Base-by-base conservation (phyloP, 2,888 invertebrate species). In the Ormia ochracea region DNA sequence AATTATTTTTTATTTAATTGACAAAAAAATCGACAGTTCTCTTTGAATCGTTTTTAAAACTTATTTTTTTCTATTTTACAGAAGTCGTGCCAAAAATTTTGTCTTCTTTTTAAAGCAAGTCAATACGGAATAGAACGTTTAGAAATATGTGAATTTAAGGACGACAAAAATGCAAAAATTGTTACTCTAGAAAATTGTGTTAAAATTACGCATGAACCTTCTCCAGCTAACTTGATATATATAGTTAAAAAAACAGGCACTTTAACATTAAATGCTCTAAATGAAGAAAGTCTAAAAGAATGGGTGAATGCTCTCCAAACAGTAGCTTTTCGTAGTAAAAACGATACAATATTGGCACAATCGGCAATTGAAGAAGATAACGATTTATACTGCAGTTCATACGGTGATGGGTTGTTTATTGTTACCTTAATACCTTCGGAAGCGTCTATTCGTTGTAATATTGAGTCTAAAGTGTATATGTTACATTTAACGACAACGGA, bases 141-240 rank as follows among this genome's bases (percentile, higher is more conserved):
- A 72, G 96, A 96, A 91, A 93, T 96, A 82, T 96, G 94, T 88
- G 96, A 96, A 84, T 93, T 91, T 85, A 93, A 94, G 88, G 95
- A 95, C 82, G 95, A 95, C 86, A 90, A 91, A 78, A 93, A 93
- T 85, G 93, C 94, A 33, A 93, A 93, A 87, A 96, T 96, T 78
- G 93, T 96, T 81, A 95, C 96, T 0, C 91, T 96, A 66, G 96
- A 96, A 90, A 95, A 96, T 87, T 96, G 96, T 88, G 93, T 96
- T 45, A 96, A 96, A 92, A 96, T 96, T 85, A 92, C 93, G 81
- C 92, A 93, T 88, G 89, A 90, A 87, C 91, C 92, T 87, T 90
- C 92, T 89, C 92, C 86, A 76, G 91, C 92, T 70, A 93, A 92
- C 85, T 91, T 92, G 82, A 92, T 93, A 80, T 89, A 88, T 82